Base-by-base conservation (phyloP, 2,797 vertebrate genomes). In the Melanotaenia pygmaea region DNA sequence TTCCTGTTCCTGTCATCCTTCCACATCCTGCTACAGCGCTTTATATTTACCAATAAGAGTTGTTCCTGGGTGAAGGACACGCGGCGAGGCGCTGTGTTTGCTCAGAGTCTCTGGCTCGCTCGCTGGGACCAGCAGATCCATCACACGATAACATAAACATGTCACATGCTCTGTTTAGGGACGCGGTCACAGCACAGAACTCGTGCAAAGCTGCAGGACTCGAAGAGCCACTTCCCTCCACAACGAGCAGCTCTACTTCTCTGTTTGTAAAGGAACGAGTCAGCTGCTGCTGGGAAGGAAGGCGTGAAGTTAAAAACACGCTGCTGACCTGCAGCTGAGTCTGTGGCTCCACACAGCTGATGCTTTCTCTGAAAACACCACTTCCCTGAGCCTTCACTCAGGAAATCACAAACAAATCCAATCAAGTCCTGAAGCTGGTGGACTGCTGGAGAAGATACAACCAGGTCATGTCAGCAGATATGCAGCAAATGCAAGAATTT, bases 41-140 rank as follows among this genome's bases (percentile, higher is more conserved):
- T 74, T 54, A 64, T 80, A 69, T 86, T 77, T 73, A 83, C 72
- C 65, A 78, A 76, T 74, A 80, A 80, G 69, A 63, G 43, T 7
- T 26, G 34, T 18, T 70, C 40, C 11, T 16, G 34, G 62, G 65
- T 66, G 70, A 74, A 56, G 51, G 63, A 20, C 69, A 57, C 26
- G 64, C 20, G 59, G 59, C 37, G 3, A 34, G 71, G 64, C 26
- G 24, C 45, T 26, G 26, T 0, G 13, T 50, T 38, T 59, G 57
- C 38, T 74, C 51, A 24, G 24, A 70, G 61, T 45, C 30, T 62
- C 11, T 11, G 3, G 11, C 57, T 59, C 16, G 0, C 24, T 34
- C 20, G 4, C 32, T 14, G 32, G 18, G 28, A 59, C 26, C 16
- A 47, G 69, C 34, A 4, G 22, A 62, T 53, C 56, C 67, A 74